Conservation (phyloP, 2,113 vertebrate genomes). For the Crocuta crocuta region DNA sequence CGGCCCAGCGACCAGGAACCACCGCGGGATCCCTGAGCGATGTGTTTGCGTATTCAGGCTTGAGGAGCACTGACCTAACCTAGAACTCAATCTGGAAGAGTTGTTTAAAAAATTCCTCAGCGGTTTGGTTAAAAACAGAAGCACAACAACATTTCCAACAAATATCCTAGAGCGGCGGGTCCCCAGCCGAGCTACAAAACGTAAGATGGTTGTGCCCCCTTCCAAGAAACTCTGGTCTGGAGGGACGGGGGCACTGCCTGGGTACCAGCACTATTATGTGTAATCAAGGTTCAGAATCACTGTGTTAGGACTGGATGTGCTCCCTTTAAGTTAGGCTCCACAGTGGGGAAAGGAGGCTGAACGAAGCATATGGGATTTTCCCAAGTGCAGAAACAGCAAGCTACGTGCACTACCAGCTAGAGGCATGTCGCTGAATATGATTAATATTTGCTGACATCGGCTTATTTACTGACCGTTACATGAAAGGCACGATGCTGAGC, state of each 20-base stretch:
- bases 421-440: neutral
- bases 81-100: neutral
- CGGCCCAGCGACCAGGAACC: neutral
- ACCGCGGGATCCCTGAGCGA: neutral
- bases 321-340: neutral
- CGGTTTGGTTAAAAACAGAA: neutral
- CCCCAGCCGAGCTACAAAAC: neutral
- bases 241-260: fast-evolving
- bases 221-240: neutral
- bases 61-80: neutral
- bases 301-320: neutral
- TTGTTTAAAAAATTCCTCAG: neutral
- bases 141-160: neutral
- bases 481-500: neutral
- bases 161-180: neutral
- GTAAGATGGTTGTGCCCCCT: neutral
- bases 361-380: neutral
- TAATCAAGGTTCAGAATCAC: neutral
- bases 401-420: neutral
- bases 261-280: neutral
- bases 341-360: neutral
- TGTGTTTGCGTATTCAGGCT: neutral
- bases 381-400: neutral
- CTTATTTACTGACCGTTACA: neutral
- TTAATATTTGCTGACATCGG: neutral